phyloP scores from a whole-genome alignment of 2,888 invertebrate species.

The Anodontia alba region DNA sequence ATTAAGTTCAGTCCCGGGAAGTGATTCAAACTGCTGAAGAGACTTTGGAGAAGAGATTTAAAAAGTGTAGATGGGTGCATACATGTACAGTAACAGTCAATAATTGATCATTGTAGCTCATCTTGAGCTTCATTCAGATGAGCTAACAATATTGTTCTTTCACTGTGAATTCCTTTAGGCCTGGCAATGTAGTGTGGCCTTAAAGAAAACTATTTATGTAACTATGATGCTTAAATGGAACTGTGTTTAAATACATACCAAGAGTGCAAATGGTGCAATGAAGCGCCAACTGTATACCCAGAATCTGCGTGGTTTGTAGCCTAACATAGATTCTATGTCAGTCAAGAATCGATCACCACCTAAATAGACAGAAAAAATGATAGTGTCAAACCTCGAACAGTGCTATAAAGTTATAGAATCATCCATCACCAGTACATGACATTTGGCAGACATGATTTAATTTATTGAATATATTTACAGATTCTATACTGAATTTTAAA shows the following conservation, averaged over 20 bases:
- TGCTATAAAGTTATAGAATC: background rate
- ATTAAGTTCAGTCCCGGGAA: no score
- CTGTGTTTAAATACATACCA: slow-evolving; percentile 89
- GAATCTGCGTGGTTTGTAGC: slow-evolving; percentile 88
- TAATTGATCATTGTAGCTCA: no score
- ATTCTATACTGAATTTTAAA: background rate
- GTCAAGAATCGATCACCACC: slow-evolving; percentile 85
- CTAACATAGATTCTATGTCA: slow-evolving; percentile 87
- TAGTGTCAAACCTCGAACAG: background rate
- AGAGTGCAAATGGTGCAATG: slow-evolving; percentile 89
- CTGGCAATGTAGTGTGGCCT: no score
- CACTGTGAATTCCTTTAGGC: no score
- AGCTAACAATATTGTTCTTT: no score
- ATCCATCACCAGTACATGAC: background rate
- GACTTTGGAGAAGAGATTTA: no score
- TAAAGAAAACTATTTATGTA: no score
- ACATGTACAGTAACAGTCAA: no score
- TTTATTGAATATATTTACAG: background rate
- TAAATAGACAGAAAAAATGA: slow-evolving; percentile 39
- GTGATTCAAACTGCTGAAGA: no score
- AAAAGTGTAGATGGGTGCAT: no score
- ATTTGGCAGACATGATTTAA: slow-evolving; percentile 17
- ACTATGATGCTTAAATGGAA: no score
- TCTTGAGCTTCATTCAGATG: no score
- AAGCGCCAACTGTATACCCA: slow-evolving; percentile 92